Percentiles rank a stretch among this genome's conserved stretches.
phyloP scores from a whole-genome alignment of 2,797 vertebrate genomes.

The Sebastes steindachneri region DNA sequence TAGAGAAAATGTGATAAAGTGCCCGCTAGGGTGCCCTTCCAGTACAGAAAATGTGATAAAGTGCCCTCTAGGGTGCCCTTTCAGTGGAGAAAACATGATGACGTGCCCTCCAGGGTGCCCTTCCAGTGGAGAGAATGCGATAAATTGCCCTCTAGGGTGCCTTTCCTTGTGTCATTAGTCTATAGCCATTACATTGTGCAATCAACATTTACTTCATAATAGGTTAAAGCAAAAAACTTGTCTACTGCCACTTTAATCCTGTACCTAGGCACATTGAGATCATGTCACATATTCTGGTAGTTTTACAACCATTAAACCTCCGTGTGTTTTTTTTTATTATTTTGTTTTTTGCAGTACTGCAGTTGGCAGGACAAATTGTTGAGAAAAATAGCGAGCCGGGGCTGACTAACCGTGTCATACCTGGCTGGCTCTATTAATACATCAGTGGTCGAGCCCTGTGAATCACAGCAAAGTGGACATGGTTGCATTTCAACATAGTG shows the following conservation, averaged over 20 bases:
- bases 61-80: no score
- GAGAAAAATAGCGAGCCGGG: not conserved
- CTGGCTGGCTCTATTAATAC: not conserved
- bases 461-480: not conserved
- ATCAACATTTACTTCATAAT: not conserved
- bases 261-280: not conserved
- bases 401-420: not conserved
- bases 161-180: no score
- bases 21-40: no score
- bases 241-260: not conserved
- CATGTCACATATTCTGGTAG: not conserved
- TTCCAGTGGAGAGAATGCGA: no score
- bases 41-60: no score
- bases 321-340: not conserved
- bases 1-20: accelerated
- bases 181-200: not conserved
- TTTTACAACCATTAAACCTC: not conserved
- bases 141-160: no score
- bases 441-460: not conserved
- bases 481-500: not conserved
- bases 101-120: no score
- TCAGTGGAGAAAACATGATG: accelerated
- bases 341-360: not conserved
- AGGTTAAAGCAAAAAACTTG: not conserved
- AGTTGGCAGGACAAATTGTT: not conserved